Base-by-base conservation (phyloP, 2,797 vertebrate genomes). In the Sus cebifrons region DNA sequence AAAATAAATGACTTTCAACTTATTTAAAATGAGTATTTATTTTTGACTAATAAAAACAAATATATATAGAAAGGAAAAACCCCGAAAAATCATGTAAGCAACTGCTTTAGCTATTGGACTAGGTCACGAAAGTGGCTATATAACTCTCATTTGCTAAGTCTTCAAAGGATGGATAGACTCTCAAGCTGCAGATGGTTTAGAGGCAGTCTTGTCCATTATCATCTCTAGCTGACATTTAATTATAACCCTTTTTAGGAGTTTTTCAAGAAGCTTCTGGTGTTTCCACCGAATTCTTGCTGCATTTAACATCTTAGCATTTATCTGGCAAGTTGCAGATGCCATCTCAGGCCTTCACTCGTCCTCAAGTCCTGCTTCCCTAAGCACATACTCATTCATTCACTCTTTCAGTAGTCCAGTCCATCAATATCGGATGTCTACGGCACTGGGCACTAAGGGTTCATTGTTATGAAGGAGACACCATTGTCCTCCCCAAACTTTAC, bases 31-130 rank as follows among this genome's bases (percentile, higher is more conserved):
- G 44, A 44, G 44, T 44, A 5, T 44, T 44, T 44, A 44, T 90
- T 62, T n/a, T 56, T 92, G 40, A 91, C 67, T 74, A 84, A 77
- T 62, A 64, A 77, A 96, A 91, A 87, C 10, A 32, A 32, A 32
- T 32, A 32, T 9, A 44, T 44, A 44, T 5, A 44, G 44, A 44
- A 44, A 44, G 44, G 9, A 44, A 44, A 44, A 44, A 44, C 44
- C 5, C 32, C 32, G 70, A 18, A 71, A 16, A 6, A 20, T 70
- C 78, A 52, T 12, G 3, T 36, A 68, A 77, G 64, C 17, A 60
- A 70, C 27, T 70, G 25, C 18, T 71, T 52, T 81, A 94, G 62
- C 68, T 52, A 49, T 25, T 44, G 13, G 36, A 79, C 67, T 20
- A 73, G 27, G 49, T 65, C 21, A 36, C 11, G 44, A 52, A 86